Evolutionary conservation across 92 coral and sea anemone species (phyloP).

Genomic region (Phenganax marumi): DNA sequence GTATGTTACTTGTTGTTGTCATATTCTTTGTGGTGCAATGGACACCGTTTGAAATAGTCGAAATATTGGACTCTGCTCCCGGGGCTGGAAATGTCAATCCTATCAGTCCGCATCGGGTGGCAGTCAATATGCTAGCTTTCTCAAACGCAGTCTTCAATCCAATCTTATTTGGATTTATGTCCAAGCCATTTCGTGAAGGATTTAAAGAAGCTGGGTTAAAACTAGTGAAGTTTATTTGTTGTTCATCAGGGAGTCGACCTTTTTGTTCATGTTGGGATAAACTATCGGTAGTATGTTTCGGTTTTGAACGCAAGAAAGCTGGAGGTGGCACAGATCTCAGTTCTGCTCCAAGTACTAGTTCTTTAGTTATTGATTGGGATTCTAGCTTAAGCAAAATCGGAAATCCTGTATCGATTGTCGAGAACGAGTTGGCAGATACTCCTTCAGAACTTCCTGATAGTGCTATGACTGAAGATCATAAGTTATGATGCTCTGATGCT

Average conservation of each 20-base stretch:
- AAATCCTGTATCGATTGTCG: slow-evolving; percentile 22
- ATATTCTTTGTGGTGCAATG: slow-evolving; percentile 58
- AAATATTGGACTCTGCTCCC: slow-evolving; percentile 56
- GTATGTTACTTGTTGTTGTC: slow-evolving; percentile 63
- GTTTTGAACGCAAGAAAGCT: not conserved
- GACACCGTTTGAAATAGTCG: slow-evolving; percentile 63
- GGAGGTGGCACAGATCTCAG: not conserved
- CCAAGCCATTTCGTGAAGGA: slow-evolving; percentile 68
- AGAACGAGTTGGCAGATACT: slow-evolving; percentile 1
- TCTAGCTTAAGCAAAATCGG: slow-evolving; percentile 28
- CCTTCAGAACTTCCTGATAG: not conserved
- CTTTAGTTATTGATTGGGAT: slow-evolving; percentile 29
- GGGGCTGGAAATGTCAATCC: slow-evolving; percentile 44
- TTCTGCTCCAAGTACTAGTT: not conserved
- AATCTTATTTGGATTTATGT: slow-evolving; percentile 56
- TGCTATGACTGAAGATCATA: not conserved
- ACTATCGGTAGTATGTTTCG: not conserved
- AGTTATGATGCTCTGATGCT: not conserved
- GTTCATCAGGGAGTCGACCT: not conserved
- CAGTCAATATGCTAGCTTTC: slow-evolving; percentile 60
- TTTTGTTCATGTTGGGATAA: not conserved
- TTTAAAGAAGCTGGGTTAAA: slow-evolving; percentile 49
- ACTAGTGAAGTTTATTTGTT: slow-evolving; percentile 1
- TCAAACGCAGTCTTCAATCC: slow-evolving; percentile 65
- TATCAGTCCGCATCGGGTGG: slow-evolving; percentile 45